Evolutionary conservation across 2,113 vertebrate genomes (phyloP).

Genomic region (Dipodomys merriami): DNA sequence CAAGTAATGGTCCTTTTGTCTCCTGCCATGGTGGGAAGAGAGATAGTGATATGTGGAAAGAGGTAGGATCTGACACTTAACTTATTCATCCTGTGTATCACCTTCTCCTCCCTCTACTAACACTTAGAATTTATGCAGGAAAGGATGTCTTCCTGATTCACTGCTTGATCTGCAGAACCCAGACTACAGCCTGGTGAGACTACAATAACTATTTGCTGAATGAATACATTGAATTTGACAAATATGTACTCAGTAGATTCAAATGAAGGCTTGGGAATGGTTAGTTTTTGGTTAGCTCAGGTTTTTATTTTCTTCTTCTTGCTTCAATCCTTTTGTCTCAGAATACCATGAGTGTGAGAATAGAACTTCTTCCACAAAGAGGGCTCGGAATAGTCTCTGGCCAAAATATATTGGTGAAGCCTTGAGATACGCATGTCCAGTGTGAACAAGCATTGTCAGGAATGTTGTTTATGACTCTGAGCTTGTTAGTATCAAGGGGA

Average conservation of each 20-base stretch:
- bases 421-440: not conserved
- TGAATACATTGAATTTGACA: not conserved
- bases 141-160: not conserved
- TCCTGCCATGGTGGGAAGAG: not conserved
- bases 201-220: not conserved
- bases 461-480: not conserved
- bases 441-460: not conserved
- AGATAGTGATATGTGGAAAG: not conserved
- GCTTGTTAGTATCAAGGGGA: not conserved
- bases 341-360: not conserved
- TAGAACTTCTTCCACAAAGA: not conserved
- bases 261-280: not conserved
- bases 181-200: not conserved
- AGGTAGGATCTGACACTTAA: not conserved
- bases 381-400: not conserved
- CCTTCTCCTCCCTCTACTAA: not conserved
- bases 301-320: not conserved
- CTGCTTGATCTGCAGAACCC: not conserved
- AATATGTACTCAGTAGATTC: not conserved
- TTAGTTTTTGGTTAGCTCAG: not conserved
- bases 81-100: rapidly evolving
- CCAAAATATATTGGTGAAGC: not conserved
- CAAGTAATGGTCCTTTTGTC: not conserved
- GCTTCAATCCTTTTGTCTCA: not conserved
- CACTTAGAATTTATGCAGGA: not conserved